Percentiles rank a stretch among this genome's conserved stretches.
These are phyloP conservation scores for Lasioglossum pauxillum DNA, from an alignment of 2,888 invertebrate genomes.

Conservation along the genomic window DNA sequence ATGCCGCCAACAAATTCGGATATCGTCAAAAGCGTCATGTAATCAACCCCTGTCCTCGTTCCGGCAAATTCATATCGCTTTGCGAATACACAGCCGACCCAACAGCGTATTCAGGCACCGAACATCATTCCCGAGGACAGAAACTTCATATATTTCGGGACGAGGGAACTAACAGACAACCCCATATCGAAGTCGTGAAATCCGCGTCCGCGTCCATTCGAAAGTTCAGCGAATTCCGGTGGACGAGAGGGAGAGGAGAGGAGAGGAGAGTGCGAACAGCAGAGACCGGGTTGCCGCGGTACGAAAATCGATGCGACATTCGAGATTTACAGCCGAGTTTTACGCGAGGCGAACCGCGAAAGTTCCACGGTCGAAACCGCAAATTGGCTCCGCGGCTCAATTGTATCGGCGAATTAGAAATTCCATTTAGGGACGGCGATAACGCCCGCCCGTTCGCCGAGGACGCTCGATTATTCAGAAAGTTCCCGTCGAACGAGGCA, in stretches of 20 bases:
- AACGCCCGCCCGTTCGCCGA: conserved; percentile 35
- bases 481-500: conserved; percentile 45
- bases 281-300: neutral
- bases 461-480: conserved; percentile 65
- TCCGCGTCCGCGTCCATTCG: conserved; percentile 67
- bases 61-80: conserved; percentile 2
- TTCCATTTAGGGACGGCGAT: conserved; percentile 63
- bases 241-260: conserved; percentile 2
- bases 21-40: conserved; percentile 3
- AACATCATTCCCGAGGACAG: neutral
- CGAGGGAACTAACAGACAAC: neutral
- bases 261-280: conserved; percentile 32
- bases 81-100: neutral
- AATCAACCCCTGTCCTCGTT: neutral
- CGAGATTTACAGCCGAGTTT: conserved; percentile 45
- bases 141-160: conserved; percentile 5
- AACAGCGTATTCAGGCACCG: neutral
- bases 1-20: neutral
- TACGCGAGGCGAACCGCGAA: conserved; percentile 42
- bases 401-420: conserved; percentile 69
- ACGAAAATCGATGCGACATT: conserved; percentile 36
- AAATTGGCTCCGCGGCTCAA: conserved; percentile 55
- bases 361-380: conserved; percentile 36
- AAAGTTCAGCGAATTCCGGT: conserved; percentile 69
- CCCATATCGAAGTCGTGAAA: conserved; percentile 4